Evolutionary conservation across 2,113 vertebrate species (phyloP), one percentile per base, ranked within the genome.

Genomic region (Ariopsis seemanni): DNA sequence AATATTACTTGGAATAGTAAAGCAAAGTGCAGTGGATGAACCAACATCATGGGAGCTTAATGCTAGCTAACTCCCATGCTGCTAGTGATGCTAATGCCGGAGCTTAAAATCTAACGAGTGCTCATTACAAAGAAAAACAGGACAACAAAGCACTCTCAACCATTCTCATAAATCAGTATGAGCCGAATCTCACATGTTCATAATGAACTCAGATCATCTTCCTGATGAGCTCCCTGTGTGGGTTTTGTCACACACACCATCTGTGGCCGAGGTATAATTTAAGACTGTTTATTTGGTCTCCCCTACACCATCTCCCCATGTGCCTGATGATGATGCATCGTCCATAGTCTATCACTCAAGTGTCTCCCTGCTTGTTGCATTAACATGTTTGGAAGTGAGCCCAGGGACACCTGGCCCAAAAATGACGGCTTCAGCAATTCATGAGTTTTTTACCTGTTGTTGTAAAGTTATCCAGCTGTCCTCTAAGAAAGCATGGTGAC

Each of bases 251-350:
- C 91, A 87, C 85, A 84, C 65, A 90, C 89, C 91, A 88, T 92
- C 92, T 92, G 88, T 91, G 91, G 90, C 89, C 90, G 89, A 90
- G 83, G 62, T 87, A 93, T 95, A 93, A 94, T 94, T 94, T 93
- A 60, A 60, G 58, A 60, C 58, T 60, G 93, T 94, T 94, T 94
- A 94, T 93, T 92, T 83, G 89, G 89, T 87, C 89, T 84, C 90
- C n/a, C 85, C 90, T 84, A 84, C 87, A 25, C 89, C 80, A 78
- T 90, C 91, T 90, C 91, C 86, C 88, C 78, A 84, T 27, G 80
- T 92, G 90, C 90, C 90, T 92, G 92, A 91, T 87, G 91, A 72
- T 94, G 93, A 95, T 95, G 92, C 17, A 94, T 95, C 91, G 93
- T 91, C 91, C 90, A 89, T 81, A 18, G 83, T 88, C 89, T 2